Evolutionary conservation across 2,797 vertebrate species (phyloP), one percentile per base, ranked within the genome.

Genomic region (Onychomys arenicola): DNA sequence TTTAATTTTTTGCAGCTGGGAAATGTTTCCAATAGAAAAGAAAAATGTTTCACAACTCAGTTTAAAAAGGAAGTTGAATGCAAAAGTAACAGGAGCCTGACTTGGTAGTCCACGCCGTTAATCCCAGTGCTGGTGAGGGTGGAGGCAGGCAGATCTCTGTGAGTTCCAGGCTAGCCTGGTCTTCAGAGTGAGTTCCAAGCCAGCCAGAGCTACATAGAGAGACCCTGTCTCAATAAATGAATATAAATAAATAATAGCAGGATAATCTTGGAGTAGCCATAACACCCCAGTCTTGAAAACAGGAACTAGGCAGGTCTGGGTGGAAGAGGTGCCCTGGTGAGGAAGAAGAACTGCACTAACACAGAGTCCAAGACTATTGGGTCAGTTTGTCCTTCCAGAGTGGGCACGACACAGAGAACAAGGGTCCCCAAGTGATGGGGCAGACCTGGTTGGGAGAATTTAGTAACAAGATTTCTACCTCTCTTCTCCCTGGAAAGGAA

Each of bases 311-410:
- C 27, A 40, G 29, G 52, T 7, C 0, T 3, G 6, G 5, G 17
- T 3, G 77, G 5, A 5, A 1, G n/a, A 2, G 5, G 6, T 2
- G 3, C 7, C 0, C 7, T 27, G 46, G 34, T 10, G 0, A 2
- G 34, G 52, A 16, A 69, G 49, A 32, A 4, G 6, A 5, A 21
- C 2, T 34, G 10, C 14, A 37, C 16, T 25, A 29, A 11, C 46
- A 61, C 49, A 52, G 63, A 59, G 21, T 1, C 6, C 40, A 32
- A 32, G 40, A 67, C 46, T 0, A 1, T 55, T 25, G 1, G 0
- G 6, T 71, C 13, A 5, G n/a, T 2, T 40, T 4, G 2, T 67
- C 19, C 63, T 59, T 55, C 71, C 27, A 23, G 34, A 9, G 4
- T 5, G 37, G 63, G 57, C 57, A 59, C 17, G 5, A 37, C 13